Evolutionary conservation across 2,888 invertebrate species (phyloP).

Genomic region (Dryococelus australis): DNA sequence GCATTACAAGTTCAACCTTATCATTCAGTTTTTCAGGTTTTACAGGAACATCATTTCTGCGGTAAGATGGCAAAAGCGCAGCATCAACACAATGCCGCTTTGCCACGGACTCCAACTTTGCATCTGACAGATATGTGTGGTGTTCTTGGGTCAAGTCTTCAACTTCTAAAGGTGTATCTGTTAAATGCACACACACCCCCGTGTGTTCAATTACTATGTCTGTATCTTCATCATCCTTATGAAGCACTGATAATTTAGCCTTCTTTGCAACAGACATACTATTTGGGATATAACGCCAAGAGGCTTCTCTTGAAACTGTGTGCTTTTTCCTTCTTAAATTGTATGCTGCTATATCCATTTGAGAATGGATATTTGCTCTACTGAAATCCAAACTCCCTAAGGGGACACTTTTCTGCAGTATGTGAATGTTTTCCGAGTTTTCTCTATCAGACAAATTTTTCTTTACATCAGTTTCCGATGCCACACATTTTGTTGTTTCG

Average conservation of each 20-base stretch:
- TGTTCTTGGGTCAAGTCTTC: constrained; percentile 36
- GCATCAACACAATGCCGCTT: not conserved
- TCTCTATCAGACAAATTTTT: not conserved
- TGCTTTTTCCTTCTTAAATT: not conserved
- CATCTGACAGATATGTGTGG: constrained; percentile 33
- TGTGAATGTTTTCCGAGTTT: not conserved
- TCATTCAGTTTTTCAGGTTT: constrained; percentile 24
- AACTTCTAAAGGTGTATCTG: constrained; percentile 33
- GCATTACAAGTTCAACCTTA: constrained; percentile 33
- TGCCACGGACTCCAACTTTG: constrained; percentile 26
- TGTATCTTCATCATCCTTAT: constrained; percentile 34
- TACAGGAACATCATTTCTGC: constrained; percentile 4
- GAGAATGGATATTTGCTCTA: not conserved
- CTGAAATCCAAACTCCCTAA: not conserved
- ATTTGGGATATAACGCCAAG: not conserved
- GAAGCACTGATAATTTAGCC: constrained; percentile 25
- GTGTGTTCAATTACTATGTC: constrained; percentile 31
- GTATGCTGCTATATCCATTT: not conserved
- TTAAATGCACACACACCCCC: constrained; percentile 27
- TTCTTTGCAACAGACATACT: not conserved
- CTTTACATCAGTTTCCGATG: not conserved
- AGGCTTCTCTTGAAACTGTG: not conserved
- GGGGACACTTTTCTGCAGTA: not conserved
- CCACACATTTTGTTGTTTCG: not conserved
- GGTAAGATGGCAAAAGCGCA: constrained; percentile 18